These are phyloP conservation scores for Tetranychus truncatus DNA, from an alignment of 2,888 invertebrate species.

Conservation along the genomic window DNA sequence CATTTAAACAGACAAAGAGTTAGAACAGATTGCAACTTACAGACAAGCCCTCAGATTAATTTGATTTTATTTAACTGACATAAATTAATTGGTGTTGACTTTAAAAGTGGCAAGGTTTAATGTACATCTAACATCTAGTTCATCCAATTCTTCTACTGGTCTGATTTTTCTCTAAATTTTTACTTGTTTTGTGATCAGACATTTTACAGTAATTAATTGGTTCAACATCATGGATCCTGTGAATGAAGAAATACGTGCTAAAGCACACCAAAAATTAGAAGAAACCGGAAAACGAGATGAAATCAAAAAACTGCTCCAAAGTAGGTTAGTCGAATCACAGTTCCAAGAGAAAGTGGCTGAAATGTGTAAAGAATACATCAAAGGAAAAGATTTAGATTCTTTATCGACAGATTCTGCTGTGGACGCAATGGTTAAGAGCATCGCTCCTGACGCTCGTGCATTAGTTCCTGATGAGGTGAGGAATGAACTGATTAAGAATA, in stretches of 20 bases:
- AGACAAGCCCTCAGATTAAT: neutral
- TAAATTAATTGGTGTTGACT: too few relatives aligned
- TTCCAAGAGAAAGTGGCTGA: slow-evolving; percentile 82
- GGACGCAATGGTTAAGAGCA: slow-evolving; percentile 59
- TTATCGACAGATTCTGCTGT: slow-evolving; percentile 66
- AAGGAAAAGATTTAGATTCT: slow-evolving; percentile 53
- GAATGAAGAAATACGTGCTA: neutral
- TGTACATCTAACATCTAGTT: too few relatives aligned
- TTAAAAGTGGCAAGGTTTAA: too few relatives aligned
- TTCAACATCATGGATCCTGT: neutral
- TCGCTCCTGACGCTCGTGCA: slow-evolving; percentile 61
- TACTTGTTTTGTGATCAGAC: neutral
- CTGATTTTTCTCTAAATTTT: too few relatives aligned
- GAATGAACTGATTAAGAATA: slow-evolving; percentile 69
- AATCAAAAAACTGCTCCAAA: slow-evolving; percentile 43
- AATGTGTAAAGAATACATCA: slow-evolving; percentile 55
- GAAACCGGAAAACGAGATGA: slow-evolving; percentile 16
- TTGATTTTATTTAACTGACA: neutral
- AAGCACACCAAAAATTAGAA: slow-evolving; percentile 1
- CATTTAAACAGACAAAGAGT: too few relatives aligned
- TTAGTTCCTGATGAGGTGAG: slow-evolving; percentile 78
- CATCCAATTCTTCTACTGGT: too few relatives aligned
- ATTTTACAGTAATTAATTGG: neutral
- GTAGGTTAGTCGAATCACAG: slow-evolving; percentile 69
- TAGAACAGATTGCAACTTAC: neutral